Conservation (phyloP, 2,797 vertebrate genomes). For the Mionectes olivaceus region DNA sequence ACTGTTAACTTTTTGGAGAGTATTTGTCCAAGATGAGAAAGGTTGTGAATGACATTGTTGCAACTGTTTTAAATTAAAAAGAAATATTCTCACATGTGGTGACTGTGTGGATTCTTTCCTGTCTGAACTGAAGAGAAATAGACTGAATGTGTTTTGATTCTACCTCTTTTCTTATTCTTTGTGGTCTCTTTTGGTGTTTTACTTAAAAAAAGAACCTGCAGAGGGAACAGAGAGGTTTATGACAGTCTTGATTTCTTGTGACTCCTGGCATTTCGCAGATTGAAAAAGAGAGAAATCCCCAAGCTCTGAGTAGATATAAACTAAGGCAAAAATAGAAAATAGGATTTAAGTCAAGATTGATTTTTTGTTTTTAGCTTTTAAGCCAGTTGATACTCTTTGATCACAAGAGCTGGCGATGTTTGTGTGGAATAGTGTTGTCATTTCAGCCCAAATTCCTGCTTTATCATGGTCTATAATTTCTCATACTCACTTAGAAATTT, state of each 20-base stretch:
- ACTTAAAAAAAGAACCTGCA: background rate
- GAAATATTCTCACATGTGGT: conserved; percentile 73
- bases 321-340: background rate
- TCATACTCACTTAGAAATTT: background rate
- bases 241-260: background rate
- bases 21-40: conserved; percentile 70
- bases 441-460: background rate
- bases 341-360: background rate
- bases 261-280: background rate
- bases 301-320: background rate
- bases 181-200: background rate
- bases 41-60: conserved; percentile 76
- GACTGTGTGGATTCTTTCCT: conserved; percentile 16
- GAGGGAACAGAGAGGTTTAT: background rate
- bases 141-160: background rate
- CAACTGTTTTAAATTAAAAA: conserved; percentile 83
- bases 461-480: background rate
- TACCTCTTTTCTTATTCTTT: background rate
- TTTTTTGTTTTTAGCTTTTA: background rate
- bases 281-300: background rate
- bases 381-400: background rate
- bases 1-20: conserved; percentile 67
- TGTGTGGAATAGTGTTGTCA: background rate
- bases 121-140: background rate
- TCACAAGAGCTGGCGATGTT: background rate